Evolutionary conservation across 2,113 vertebrate species (phyloP).

Genomic region (Ptychochromis oligacanthus): DNA sequence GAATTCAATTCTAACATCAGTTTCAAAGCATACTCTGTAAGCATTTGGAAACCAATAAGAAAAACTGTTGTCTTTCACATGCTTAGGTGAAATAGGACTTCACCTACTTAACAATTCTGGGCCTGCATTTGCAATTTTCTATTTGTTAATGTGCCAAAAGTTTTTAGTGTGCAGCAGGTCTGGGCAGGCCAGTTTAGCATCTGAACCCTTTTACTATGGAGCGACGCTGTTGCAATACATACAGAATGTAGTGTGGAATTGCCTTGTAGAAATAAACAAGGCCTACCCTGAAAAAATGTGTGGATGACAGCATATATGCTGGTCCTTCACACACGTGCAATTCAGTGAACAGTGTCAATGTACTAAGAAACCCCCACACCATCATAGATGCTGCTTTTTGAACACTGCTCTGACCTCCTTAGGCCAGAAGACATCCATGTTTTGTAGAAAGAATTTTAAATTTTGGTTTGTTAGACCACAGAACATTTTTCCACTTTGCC

Average conservation of each 20-base stretch:
- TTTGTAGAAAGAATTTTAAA: not conserved
- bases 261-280: constrained; percentile 6
- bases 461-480: not conserved
- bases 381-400: not conserved
- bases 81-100: not conserved
- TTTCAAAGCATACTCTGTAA: too few species aligned
- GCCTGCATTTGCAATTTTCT: not conserved
- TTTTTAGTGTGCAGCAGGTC: not conserved
- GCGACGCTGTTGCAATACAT: not conserved
- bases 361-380: not conserved
- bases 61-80: not conserved
- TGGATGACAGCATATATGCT: not conserved
- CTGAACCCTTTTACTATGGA: not conserved
- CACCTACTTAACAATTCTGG: not conserved
- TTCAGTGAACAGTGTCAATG: not conserved
- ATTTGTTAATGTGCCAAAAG: not conserved
- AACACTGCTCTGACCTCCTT: not conserved
- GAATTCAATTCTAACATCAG: too few species aligned
- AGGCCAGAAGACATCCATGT: not conserved
- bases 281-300: not conserved
- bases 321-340: not conserved
- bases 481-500: not conserved
- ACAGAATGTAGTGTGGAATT: constrained; percentile 1
- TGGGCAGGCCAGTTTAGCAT: not conserved
- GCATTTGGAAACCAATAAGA: not conserved